phyloP scores from a whole-genome alignment of 2,888 invertebrate species.

The Hydropsyche betteni region DNA sequence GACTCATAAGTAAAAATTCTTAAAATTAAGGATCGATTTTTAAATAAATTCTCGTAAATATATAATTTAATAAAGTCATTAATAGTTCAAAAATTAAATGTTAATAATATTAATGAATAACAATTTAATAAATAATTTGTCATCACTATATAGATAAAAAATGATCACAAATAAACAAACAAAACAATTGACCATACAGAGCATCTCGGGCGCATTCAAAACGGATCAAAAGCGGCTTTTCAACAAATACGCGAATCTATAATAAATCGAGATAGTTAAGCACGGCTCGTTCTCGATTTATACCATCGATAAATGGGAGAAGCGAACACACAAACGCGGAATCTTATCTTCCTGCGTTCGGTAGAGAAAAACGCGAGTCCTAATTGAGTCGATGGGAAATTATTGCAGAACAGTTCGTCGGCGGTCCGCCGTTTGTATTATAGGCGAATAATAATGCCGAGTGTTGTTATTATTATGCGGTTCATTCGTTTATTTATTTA shows the following conservation, averaged over 20 bases:
- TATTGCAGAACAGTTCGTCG: slow-evolving; percentile 41
- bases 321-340: background rate
- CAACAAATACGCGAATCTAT: slow-evolving; percentile 22
- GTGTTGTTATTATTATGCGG: slow-evolving; percentile 36
- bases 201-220: too few relatives aligned
- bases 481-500: background rate
- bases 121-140: too few relatives aligned
- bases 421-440: slow-evolving; percentile 42
- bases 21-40: too few relatives aligned
- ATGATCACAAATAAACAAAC: too few relatives aligned
- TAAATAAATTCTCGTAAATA: too few relatives aligned
- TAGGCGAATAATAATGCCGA: slow-evolving; percentile 47
- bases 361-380: slow-evolving; percentile 43
- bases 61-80: too few relatives aligned
- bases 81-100: too few relatives aligned
- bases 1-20: too few relatives aligned
- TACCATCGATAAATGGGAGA: background rate
- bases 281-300: slow-evolving; percentile 14
- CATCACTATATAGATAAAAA: too few relatives aligned
- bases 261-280: slow-evolving; percentile 20
- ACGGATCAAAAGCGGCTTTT: slow-evolving; percentile 14
- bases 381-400: slow-evolving; percentile 47
- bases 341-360: slow-evolving; percentile 2
- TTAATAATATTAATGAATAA: too few relatives aligned
- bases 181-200: too few relatives aligned